Evolutionary conservation across 2,113 vertebrate species (phyloP), one percentile per base, ranked within the genome.

Genomic region (Syngnathus scovelli): DNA sequence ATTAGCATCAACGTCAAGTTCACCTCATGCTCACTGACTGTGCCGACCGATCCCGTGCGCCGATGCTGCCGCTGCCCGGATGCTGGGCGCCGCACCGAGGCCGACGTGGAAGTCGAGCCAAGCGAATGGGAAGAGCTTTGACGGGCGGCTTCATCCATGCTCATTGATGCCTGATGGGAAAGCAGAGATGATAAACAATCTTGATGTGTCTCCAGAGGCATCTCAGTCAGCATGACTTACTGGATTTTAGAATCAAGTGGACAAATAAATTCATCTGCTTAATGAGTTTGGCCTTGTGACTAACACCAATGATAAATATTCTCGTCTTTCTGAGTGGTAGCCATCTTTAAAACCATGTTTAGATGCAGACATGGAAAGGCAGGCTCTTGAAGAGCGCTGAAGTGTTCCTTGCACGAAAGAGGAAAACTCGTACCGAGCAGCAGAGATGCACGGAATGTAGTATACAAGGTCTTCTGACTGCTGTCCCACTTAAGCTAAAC

Each of bases 81-180:
- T 73, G 80, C 72, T 0, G 94, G 95, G 19, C 86, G 80, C 82
- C 93, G 85, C 70, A 89, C 70, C 0, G 88, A 79, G 70, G 90
- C 84, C 0, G 89, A 89, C 0, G 83, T 71, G 72, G 66, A 90
- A 8, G 89, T 77, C 9, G 89, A 89, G 81, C 86, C 70, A 0
- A 89, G 78, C 8, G 88, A 85, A 52, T 84, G 80, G 8, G 90
- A 82, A 49, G 92, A 87, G 63, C 92, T 93, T 43, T 98, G 95
- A 51, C 93, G 92, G 16, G 95, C 95, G 18, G 95, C 96, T 72
- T 98, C 95, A 41, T 99, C 96, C 96, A 98, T 98, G 79, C 94
- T 97, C 78, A 98, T 78, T n/a, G 97, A 98, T 5, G 96, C 96
- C 81, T 89, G 74, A 41, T n/a, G 48, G 23, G 55, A 0, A 23